Base-by-base conservation (phyloP, 1,140 invertebrate genomes). In the Helicoverpa zea region DNA sequence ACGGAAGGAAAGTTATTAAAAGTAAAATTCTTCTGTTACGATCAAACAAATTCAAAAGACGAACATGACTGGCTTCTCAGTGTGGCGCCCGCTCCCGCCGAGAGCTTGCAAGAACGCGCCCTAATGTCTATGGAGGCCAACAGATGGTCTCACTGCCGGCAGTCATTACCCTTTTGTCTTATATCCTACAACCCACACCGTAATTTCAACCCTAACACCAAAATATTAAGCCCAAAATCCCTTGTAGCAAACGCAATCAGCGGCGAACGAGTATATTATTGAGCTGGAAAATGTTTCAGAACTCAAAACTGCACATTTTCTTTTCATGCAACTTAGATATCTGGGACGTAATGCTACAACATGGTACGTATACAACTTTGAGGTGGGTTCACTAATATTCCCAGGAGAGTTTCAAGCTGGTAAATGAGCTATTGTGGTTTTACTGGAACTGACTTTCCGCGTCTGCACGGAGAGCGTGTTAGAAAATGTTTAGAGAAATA, bases 161-260 rank as follows among this genome's bases (percentile, higher is more conserved):
- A 87, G 81, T 88, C 86, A 88, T 91, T 90, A 90, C 86, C 87
- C 87, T 89, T 89, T 88, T 87, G 87, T 91, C 89, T 88, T 87
- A 86, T 81, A 83, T 82, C 82, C 77, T 12, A 30, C 68, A 74
- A 76, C 1, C 56, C 1, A 82, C 79, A 5, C 23, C 14, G 49
- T n/a, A 75, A 13, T 75, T 79, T 30, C 3, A 66, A 87, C 80
- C 68, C 64, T 86, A 86, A 58, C 35, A 51, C 61, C 13, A 54
- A 13, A 4, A 47, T 0, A 58, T 29, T 83, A 81, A 82, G 72
- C 16, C 13, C 16, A 83, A 52, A 81, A 59, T 85, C 30, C 10
- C 9, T 14, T 47, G 29, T 30, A 43, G 13, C 0, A 16, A 75
- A 49, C 76, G 70, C 79, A 87, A 86, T 89, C 86, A 87, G 77